Conservation (phyloP, 2,113 vertebrate species). For the Microcebus ravelobensis region DNA sequence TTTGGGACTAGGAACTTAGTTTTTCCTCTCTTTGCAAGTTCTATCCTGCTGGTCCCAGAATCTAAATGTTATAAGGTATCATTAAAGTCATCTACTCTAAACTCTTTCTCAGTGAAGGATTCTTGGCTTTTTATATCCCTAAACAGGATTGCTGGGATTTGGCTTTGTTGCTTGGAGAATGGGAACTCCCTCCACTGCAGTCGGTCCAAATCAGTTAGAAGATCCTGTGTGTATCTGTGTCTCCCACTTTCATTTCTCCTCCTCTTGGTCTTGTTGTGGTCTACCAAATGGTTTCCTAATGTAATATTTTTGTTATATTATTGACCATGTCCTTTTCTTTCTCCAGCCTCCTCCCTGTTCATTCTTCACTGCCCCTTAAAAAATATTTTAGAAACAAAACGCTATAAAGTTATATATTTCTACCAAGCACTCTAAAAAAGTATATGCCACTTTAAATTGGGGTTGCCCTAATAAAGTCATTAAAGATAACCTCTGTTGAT, state of each 20-base stretch:
- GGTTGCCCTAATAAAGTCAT: not conserved
- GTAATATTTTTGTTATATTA: not conserved
- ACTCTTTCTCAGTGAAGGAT: not conserved
- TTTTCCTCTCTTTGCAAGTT: not conserved
- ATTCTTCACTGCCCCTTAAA: not conserved
- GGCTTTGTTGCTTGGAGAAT: not conserved
- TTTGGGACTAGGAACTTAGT: not conserved
- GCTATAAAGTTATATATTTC: not conserved
- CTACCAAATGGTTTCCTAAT: not conserved
- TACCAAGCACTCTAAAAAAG: not conserved
- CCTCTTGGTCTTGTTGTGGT: not conserved
- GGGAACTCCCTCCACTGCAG: no score
- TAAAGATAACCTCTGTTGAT: not conserved
- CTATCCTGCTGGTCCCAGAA: not conserved
- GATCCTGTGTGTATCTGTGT: fast-evolving
- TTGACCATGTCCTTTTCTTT: not conserved
- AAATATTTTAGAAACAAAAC: not conserved
- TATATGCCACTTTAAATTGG: not conserved
- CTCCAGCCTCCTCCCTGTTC: not conserved
- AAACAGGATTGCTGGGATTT: not conserved
- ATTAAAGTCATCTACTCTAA: not conserved
- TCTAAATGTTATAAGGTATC: not conserved
- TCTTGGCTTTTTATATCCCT: not conserved
- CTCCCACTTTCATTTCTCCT: not conserved
- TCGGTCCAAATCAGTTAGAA: not conserved